Base-by-base conservation (phyloP, 2,113 vertebrate species). In the Periophthalmodon schlosseri region DNA sequence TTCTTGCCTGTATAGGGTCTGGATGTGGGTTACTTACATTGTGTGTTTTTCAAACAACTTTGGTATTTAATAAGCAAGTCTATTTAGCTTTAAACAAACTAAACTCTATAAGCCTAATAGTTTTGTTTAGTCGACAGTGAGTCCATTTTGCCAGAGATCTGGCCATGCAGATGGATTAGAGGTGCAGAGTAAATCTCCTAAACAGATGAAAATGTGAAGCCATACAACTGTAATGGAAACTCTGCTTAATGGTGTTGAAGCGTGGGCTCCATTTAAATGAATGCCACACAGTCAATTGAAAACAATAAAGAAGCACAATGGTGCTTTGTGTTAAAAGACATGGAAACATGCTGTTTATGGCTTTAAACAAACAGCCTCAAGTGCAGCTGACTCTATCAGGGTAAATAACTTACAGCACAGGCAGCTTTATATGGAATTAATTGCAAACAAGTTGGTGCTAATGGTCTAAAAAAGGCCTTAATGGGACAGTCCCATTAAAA, bases 401-500 rank as follows among this genome's bases (percentile, higher is more conserved):
- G 84, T 88, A 91, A 91, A 92, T 91, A 91, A 89, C 89, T 86
- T 87, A 75, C 80, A 84, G 85, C 83, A 70, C 74, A 84, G 79
- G 84, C 83, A 82, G 82, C 85, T 91, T 93, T 89, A 91, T 89
- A 85, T 80, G 78, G 85, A 88, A 86, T 89, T 93, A 92, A 93
- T 93, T 91, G 90, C 88, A 87, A 88, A 89, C 81, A 88, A 91
- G 89, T 87, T 84, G 80, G 78, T 88, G 85, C 86, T 90, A 92
- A 94, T 91, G 83, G 90, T 69, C 83, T 82, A 79, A 91, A 90
- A 44, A 93, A 89, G 75, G 70, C 87, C 76, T 91, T 92, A 92
- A 92, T 93, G 91, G 91, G 91, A 88, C 86, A 71, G 78, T 91
- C 89, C 79, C 86, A 87, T 92, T 93, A 91, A 91, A 92, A 88